Evolutionary conservation across 2,797 vertebrate genomes (phyloP), one percentile per base, ranked within the genome.

Genomic region (Staurois parvus): DNA sequence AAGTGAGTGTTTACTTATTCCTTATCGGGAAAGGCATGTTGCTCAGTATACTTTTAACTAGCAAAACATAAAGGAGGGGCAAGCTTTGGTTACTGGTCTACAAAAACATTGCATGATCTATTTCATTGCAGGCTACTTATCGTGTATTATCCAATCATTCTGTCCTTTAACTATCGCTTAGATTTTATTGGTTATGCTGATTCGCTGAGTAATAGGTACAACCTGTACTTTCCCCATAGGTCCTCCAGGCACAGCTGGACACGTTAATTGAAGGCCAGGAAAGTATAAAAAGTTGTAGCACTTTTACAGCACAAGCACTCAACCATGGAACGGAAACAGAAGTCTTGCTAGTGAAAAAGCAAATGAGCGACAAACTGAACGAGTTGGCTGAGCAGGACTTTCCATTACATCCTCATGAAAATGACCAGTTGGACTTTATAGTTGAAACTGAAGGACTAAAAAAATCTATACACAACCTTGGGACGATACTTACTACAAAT

Each of bases 391-490:
- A 91, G 86, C 93, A 94, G 77, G 96, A 97, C 56, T 97, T 98
- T 67, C 97, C 97, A 0, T 88, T 99, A 88, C 96, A 95, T 87
- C 98, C 98, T 0, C 95, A 96, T 1, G 98, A 99, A 88, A 99
- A 99, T 0, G 93, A 97, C 85, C 97, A 99, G 90, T 89, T 99
- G 91, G 98, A 98, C 85, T 98, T 99, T 81, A 91, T 97, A 1
- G 96, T 96, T 69, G 98, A 99, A 90, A 98, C 97, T 0, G 98
- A 99, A 21, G 96, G 97, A 4, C 92, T 99, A 74, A 98, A 98
- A 91, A 98, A 97, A 90, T 99, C 98, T 90, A 97, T 99, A 91
- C 98, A 98, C 91, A 99, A 99, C 88, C 92, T 99, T 68, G 98
- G 98, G 0, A 96, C 96, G 32, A 96, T 99, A 73, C 88, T 98